phyloP scores from a whole-genome alignment of 2,888 invertebrate species.

The Stratiomys singularior region DNA sequence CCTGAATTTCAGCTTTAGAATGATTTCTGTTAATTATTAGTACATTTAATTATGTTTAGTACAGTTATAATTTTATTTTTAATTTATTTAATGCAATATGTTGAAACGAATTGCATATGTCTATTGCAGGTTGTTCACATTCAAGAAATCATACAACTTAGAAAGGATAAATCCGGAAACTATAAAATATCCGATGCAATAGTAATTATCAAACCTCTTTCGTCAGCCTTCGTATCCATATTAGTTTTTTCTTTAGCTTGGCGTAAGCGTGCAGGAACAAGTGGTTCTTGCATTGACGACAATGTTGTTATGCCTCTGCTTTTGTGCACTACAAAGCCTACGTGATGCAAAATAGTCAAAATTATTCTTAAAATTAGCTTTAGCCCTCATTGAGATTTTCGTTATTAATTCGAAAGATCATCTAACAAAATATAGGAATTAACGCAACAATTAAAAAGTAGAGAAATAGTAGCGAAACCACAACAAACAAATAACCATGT shows the following conservation, averaged over 20 bases:
- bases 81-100: no score
- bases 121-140: neutral
- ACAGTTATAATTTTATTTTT: no score
- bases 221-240: constrained; percentile 74
- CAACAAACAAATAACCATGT: neutral
- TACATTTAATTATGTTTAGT: neutral
- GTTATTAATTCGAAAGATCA: neutral
- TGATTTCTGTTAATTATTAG: no score
- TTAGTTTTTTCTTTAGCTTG: constrained; percentile 73
- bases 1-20: neutral
- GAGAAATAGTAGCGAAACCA: neutral
- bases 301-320: constrained; percentile 82
- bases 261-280: constrained; percentile 70
- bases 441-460: neutral
- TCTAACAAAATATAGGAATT: no score
- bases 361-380: constrained; percentile 27
- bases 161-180: neutral
- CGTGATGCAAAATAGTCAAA: constrained; percentile 38
- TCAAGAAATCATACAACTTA: neutral
- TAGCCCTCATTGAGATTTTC: constrained; percentile 8
- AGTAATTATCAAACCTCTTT: constrained; percentile 67
- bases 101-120: no score
- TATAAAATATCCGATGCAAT: constrained; percentile 5
- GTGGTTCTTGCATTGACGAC: constrained; percentile 72
- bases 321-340: constrained; percentile 81